Evolutionary conservation across 1,140 invertebrate species (phyloP).

Genomic region (Halictus rubicundus): DNA sequence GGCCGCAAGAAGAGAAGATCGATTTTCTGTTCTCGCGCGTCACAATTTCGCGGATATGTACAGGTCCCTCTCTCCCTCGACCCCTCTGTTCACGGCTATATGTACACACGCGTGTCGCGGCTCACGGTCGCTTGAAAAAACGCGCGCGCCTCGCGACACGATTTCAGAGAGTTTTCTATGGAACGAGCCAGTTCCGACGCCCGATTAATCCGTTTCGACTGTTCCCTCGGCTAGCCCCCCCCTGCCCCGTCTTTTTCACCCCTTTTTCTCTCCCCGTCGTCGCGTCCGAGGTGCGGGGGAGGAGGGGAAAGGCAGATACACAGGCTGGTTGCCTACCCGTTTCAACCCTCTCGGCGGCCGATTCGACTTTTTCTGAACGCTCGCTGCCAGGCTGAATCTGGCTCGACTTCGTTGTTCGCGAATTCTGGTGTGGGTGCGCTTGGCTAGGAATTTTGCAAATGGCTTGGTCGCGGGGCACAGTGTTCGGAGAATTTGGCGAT

Average conservation of each 20-base stretch:
- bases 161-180: conserved; percentile 18
- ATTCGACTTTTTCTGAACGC: no score
- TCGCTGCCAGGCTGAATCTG: no score
- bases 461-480: no score
- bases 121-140: conserved; percentile 9
- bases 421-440: no score
- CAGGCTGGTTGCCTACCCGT: no score
- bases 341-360: no score
- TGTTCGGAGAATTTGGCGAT: no score
- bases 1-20: conserved; percentile 14
- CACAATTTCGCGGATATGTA: conserved; percentile 30
- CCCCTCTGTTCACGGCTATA: conserved; percentile 15
- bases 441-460: no score
- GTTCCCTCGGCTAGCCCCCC: background rate
- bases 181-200: conserved; percentile 5
- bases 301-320: no score
- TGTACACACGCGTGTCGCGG: conserved; percentile 37
- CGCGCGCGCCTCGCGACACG: conserved; percentile 37
- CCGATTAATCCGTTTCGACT: conserved; percentile 39
- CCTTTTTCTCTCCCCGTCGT: no score
- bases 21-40: conserved; percentile 24
- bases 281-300: no score
- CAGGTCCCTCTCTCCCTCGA: background rate
- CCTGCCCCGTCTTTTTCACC: background rate
- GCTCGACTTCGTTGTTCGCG: no score